Conservation (phyloP, 2,888 invertebrate species). For the Tetheella fluctuosa region DNA sequence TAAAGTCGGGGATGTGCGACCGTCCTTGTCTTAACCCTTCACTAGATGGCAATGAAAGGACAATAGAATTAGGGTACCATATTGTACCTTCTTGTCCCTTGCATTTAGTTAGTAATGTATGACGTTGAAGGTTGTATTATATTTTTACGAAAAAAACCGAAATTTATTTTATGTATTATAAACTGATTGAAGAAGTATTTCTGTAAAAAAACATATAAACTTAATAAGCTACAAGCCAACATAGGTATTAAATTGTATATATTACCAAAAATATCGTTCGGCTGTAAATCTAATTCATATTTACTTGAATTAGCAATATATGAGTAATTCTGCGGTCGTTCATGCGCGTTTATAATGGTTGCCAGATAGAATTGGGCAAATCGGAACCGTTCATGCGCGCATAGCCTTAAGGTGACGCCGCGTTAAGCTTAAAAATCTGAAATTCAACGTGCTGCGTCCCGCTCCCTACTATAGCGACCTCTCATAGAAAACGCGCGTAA, state of each 20-base stretch:
- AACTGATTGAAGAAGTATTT: too few relatives aligned
- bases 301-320: conserved; percentile 2
- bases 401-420: too few relatives aligned
- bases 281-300: conserved; percentile 3
- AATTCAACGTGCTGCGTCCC: too few relatives aligned
- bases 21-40: conserved; percentile 8
- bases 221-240: too few relatives aligned
- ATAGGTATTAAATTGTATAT: neutral
- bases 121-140: neutral
- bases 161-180: neutral
- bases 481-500: too few relatives aligned
- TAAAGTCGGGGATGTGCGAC: conserved; percentile 13
- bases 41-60: conserved; percentile 1
- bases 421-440: too few relatives aligned
- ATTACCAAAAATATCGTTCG: neutral
- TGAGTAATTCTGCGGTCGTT: conserved; percentile 30
- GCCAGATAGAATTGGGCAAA: conserved; percentile 12
- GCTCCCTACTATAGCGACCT: too few relatives aligned
- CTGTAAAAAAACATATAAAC: too few relatives aligned
- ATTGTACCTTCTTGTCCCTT: neutral
- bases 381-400: conserved; percentile 35
- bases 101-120: neutral
- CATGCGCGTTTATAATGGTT: conserved; percentile 24
- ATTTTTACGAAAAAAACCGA: neutral
- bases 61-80: neutral